Conservation (phyloP, 2,113 vertebrate species). For the Entomyzon cyanotis region DNA sequence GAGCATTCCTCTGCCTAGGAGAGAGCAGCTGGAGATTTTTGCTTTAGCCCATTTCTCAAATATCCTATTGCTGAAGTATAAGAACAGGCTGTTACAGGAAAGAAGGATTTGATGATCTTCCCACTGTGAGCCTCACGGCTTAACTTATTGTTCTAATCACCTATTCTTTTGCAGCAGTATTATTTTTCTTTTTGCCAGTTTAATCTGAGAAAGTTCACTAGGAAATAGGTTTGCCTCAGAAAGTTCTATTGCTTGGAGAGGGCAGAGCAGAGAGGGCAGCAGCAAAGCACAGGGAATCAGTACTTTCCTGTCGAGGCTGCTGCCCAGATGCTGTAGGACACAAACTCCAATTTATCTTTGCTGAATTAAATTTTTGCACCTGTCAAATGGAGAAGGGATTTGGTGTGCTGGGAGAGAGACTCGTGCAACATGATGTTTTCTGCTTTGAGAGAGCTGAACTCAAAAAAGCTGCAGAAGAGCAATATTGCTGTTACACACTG, state of each 20-base stretch:
- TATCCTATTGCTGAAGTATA: not conserved
- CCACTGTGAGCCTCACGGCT: not conserved
- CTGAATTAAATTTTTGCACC: not conserved
- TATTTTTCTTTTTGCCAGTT: not conserved
- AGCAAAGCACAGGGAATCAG: not conserved
- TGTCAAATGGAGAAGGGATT: not conserved
- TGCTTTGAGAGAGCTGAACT: not conserved
- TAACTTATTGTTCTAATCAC: not conserved
- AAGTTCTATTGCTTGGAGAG: not conserved
- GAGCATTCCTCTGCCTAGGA: constrained; percentile 6
- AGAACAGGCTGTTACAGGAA: not conserved
- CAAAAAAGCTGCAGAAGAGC: not conserved
- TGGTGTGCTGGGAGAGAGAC: not conserved
- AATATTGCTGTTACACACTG: fast-evolving
- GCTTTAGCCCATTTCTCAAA: constrained; percentile 26
- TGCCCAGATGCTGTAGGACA: not conserved
- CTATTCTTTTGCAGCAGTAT: not conserved
- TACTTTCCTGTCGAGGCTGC: not conserved
- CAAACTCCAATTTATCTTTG: not conserved
- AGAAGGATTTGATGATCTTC: constrained; percentile 2
- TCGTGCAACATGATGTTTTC: fast-evolving
- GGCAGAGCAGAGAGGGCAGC: not conserved
- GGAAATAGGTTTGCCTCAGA: not conserved
- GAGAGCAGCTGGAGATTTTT: constrained; percentile 45
- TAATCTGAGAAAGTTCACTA: not conserved